Evolutionary conservation across 2,888 invertebrate species (phyloP).

Genomic region (Cremastinae sp.): DNA sequence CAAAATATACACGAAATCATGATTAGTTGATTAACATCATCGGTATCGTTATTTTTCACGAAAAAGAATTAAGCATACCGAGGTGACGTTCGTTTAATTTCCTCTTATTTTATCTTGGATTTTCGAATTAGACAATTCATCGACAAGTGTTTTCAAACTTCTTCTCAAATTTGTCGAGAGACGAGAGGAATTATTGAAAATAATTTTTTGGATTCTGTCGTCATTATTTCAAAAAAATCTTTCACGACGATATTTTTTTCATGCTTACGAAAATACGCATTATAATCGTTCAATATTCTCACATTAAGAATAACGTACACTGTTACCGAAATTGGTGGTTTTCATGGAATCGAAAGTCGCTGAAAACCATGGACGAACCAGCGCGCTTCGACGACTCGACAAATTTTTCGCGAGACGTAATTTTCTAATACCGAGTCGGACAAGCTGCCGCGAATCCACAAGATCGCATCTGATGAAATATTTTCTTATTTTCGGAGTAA

Average conservation of each 20-base stretch:
- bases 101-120: too few species aligned
- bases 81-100: conserved; percentile 40
- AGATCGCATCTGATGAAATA: conserved; percentile 21
- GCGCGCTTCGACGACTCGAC: conserved; percentile 58
- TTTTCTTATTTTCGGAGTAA: conserved; percentile 21
- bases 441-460: conserved; percentile 14
- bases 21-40: conserved; percentile 42
- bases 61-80: conserved; percentile 15
- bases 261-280: conserved; percentile 17
- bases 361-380: conserved; percentile 64
- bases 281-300: conserved; percentile 58
- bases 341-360: conserved; percentile 59
- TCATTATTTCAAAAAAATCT: too few species aligned
- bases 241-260: not conserved
- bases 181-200: not conserved
- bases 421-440: conserved; percentile 17
- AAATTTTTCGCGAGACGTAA: conserved; percentile 47
- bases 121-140: too few species aligned
- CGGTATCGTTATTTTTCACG: conserved; percentile 36
- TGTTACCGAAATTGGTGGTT: conserved; percentile 68
- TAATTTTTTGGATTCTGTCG: too few species aligned
- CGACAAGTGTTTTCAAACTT: too few species aligned
- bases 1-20: conserved; percentile 76
- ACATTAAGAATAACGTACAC: conserved; percentile 72
- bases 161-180: not conserved